Percentiles rank a stretch among this genome's conserved stretches.
These are phyloP conservation scores for Cordylochernes scorpioides DNA, from an alignment of 2,888 invertebrate genomes.

Conservation along the genomic window DNA sequence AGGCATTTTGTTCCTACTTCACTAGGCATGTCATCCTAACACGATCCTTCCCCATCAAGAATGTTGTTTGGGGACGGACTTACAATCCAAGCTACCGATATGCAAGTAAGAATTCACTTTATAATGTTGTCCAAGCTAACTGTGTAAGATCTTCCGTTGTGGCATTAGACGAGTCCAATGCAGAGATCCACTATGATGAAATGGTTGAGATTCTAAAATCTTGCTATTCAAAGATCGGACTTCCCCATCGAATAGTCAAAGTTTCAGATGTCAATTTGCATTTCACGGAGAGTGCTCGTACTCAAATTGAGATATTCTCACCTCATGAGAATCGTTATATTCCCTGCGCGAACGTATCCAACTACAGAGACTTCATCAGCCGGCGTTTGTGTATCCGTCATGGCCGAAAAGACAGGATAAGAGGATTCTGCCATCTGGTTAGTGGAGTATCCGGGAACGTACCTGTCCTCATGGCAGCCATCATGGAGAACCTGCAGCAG, in stretches of 20 bases:
- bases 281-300: slow-evolving; percentile 36
- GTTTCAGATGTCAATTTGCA: slow-evolving; percentile 33
- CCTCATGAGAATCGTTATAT: slow-evolving; percentile 33
- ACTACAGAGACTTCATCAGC: slow-evolving; percentile 43
- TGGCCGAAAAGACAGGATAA: slow-evolving; percentile 2
- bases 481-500: slow-evolving; percentile 29
- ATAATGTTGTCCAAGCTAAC: slow-evolving; percentile 7
- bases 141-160: slow-evolving; percentile 3
- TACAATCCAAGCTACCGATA: slow-evolving; percentile 2
- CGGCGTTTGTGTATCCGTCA: slow-evolving; percentile 44
- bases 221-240: slow-evolving; percentile 36
- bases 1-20: slow-evolving; percentile 43
- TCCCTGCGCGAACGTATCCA: slow-evolving; percentile 43
- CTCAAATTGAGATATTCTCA: slow-evolving; percentile 47
- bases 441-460: slow-evolving; percentile 44
- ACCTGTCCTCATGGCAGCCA: slow-evolving; percentile 42
- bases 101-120: slow-evolving; percentile 1
- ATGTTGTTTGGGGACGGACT: slow-evolving; percentile 5
- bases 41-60: slow-evolving; percentile 1
- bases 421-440: slow-evolving; percentile 27
- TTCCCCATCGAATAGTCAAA: slow-evolving; percentile 37
- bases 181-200: slow-evolving; percentile 30
- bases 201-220: slow-evolving; percentile 28
- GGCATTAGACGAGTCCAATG: not conserved
- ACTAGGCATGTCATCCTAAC: slow-evolving; percentile 26